A percentile compares a stretch with the other conserved stretches of the same genome.
Evolutionary conservation across 2,797 vertebrate species (phyloP).

Genomic region (Mormyrops boulengeri): DNA sequence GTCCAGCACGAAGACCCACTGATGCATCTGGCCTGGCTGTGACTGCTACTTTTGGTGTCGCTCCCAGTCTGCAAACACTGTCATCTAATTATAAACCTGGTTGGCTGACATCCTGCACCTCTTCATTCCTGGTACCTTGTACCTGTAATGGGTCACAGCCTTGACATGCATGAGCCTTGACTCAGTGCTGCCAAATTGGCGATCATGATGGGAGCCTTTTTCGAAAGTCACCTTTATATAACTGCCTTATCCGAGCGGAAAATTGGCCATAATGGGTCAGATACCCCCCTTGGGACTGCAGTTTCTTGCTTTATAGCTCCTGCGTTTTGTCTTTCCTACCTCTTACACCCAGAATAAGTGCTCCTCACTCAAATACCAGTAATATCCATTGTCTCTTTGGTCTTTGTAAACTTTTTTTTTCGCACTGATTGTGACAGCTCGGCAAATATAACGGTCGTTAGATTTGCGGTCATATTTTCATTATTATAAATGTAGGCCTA

Average conservation of each 20-base stretch:
- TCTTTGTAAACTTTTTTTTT: neutral
- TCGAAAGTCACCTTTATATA: conserved; percentile 47
- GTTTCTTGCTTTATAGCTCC: conserved; percentile 12
- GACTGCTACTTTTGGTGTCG: neutral
- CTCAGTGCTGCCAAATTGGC: neutral
- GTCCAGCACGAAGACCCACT: neutral
- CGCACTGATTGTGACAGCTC: neutral
- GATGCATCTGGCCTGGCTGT: neutral
- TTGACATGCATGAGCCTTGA: neutral
- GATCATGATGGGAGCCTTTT: conserved; percentile 24
- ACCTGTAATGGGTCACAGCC: conserved; percentile 19
- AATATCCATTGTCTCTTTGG: neutral
- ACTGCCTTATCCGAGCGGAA: conserved; percentile 39
- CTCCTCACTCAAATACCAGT: neutral
- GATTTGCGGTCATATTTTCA: neutral
- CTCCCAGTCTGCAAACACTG: conserved; percentile 19
- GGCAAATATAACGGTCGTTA: neutral
- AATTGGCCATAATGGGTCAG: conserved; percentile 34
- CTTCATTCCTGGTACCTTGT: neutral
- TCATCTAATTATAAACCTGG: conserved; percentile 37
- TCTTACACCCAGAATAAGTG: neutral
- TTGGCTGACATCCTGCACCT: neutral
- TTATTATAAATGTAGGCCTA: neutral
- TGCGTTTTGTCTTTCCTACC: conserved; percentile 14
- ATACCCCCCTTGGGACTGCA: conserved; percentile 13